A percentile compares a stretch with the other conserved stretches of the same genome.
These are phyloP conservation scores for Myiagra hebetior DNA, from an alignment of 2,113 vertebrate species.

Conservation along the genomic window DNA sequence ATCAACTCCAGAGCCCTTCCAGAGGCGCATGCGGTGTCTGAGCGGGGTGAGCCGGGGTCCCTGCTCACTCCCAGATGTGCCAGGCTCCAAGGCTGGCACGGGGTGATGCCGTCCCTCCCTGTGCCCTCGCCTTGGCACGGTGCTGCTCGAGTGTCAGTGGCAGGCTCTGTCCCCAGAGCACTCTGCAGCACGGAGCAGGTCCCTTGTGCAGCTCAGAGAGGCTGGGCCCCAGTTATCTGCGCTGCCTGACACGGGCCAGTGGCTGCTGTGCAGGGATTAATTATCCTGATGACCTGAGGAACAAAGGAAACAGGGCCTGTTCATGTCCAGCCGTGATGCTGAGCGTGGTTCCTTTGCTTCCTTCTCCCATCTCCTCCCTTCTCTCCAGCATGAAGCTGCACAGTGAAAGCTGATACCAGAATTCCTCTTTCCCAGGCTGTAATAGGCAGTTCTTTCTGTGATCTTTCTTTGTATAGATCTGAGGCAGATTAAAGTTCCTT, in stretches of 20 bases:
- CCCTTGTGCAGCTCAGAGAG: not conserved
- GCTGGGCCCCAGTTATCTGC: rapidly evolving
- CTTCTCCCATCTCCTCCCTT: not conserved
- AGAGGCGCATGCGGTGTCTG: rapidly evolving
- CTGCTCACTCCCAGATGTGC: not conserved
- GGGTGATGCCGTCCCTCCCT: not conserved
- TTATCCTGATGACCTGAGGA: not conserved
- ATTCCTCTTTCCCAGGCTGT: not conserved
- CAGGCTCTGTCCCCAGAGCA: rapidly evolving
- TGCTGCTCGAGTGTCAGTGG: not conserved
- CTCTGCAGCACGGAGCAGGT: not conserved
- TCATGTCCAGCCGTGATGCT: rapidly evolving
- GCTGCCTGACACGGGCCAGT: not conserved
- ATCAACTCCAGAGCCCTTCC: not conserved
- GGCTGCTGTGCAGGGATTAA: not conserved
- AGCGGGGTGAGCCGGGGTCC: rapidly evolving
- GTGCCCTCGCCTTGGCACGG: rapidly evolving
- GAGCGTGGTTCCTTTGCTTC: not conserved
- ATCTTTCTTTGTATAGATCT: not conserved
- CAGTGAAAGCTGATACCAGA: not conserved
- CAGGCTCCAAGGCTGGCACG: rapidly evolving
- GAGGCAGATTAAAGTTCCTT: not conserved
- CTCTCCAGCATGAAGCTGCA: not conserved
- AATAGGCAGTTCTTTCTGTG: not conserved
- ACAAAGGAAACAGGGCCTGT: not conserved